Evolutionary conservation across 2,797 vertebrate species (phyloP).

Genomic region (Monodelphis domestica): DNA sequence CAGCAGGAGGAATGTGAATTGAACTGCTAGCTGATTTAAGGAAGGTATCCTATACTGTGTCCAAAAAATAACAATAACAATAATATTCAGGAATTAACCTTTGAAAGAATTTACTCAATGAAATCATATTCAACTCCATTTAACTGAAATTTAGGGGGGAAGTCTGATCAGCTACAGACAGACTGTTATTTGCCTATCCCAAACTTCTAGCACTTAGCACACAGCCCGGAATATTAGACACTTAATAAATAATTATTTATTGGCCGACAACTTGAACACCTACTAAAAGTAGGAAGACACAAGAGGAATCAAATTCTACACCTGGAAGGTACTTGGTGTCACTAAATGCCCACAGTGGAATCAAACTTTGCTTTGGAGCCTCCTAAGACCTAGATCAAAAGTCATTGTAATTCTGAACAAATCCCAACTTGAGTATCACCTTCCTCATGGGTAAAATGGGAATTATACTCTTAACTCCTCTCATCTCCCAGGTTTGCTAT

Average conservation of each 20-base stretch:
- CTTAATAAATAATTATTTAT: neutral
- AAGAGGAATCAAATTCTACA: neutral
- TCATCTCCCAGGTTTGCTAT: neutral
- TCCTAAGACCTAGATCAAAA: neutral
- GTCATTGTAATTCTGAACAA: neutral
- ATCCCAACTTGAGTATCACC: neutral
- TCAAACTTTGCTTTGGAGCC: neutral
- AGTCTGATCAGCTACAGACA: neutral
- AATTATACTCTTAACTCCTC: neutral
- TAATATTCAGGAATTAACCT: neutral
- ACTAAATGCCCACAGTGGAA: neutral
- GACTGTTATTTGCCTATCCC: neutral
- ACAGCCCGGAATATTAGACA: neutral
- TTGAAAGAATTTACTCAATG: neutral
- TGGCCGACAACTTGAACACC: neutral
- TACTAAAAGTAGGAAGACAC: neutral
- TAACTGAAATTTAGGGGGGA: conserved; percentile 2
- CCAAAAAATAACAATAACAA: neutral
- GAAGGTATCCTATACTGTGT: neutral
- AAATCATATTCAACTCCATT: neutral
- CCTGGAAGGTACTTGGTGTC: neutral
- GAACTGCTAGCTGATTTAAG: neutral
- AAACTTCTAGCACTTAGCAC: neutral
- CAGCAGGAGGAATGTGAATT: conserved; percentile 65
- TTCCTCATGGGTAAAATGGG: neutral